These are phyloP conservation scores for Petrocephalus microphthalmus DNA, from an alignment of 2,113 vertebrate genomes.

Conservation along the genomic window DNA sequence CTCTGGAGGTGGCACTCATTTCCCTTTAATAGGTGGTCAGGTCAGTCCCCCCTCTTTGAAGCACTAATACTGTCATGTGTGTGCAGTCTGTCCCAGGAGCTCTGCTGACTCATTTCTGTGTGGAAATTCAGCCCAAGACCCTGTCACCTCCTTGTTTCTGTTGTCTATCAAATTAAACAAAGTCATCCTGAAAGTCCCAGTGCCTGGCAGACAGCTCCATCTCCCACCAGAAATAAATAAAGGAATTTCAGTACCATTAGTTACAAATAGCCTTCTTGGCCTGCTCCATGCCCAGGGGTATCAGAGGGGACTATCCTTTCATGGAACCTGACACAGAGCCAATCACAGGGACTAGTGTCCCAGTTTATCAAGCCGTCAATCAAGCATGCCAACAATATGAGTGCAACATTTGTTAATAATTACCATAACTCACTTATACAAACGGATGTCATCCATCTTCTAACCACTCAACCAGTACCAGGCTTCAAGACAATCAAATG, in stretches of 20 bases:
- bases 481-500: not conserved
- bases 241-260: not conserved
- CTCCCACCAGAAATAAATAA: not conserved
- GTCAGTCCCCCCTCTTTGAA: not conserved
- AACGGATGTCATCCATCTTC: not conserved
- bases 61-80: not conserved
- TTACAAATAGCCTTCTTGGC: not conserved
- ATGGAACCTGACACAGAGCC: not conserved
- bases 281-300: not conserved
- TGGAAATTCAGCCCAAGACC: not conserved
- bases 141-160: not conserved
- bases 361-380: conserved; percentile 4
- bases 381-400: not conserved
- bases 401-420: conserved; percentile 16
- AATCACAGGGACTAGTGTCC: not conserved
- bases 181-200: not conserved
- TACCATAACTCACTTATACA: not conserved
- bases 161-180: not conserved
- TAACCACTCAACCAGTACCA: not conserved
- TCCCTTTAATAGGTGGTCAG: not conserved
- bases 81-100: not conserved
- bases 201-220: not conserved
- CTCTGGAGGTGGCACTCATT: not conserved
- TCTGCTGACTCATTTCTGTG: not conserved
- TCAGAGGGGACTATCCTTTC: not conserved